Base-by-base conservation (phyloP, 2,888 invertebrate genomes). In the Sminthurides aquaticus region DNA sequence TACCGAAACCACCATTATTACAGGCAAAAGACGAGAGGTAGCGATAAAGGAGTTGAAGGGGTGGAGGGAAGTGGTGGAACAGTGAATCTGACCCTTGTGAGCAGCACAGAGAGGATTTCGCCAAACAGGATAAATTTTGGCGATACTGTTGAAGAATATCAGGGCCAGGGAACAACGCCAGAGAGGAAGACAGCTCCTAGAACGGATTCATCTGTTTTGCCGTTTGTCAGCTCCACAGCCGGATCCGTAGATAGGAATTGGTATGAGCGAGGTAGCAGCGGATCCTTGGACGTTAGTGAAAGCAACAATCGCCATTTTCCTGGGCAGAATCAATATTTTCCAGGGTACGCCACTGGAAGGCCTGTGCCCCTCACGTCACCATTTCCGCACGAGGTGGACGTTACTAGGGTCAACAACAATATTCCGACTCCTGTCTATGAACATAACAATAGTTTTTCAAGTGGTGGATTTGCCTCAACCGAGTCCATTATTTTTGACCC, bases 181-280 rank as follows among this genome's bases (percentile, higher is more conserved):
- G 59, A 43, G 43, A 52, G 52, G 3, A 59, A 54, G 65, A 71
- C 71, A 20, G 71, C 69, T 29, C 69, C 71, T 1, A n/a, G 67
- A 56, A 3, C 66, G 62, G 34, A 60, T 56, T 11, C 34, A 58
- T 25, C 60, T 56, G 8, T 34, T n/a, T n/a, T n/a, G 15, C 5
- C 8, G 5, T 34, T 34, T 15, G 5, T 34, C 5, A 15, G 43
- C 43, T 34, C 43, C 43, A 34, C 43, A 11, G 5, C 43, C 8
- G 15, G 43, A 34, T 34, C 43, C 5, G 43, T 11, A 34, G 43
- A 5, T 5, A 34, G 5, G 5, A 15, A 66, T 49, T 64, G 57
- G 28, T 56, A 55, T 60, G 52, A n/a, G n/a, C n/a, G 60, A 20
- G 22, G 48, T 22, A 26, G 25, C 49, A 52, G 48, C 55, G 15